A percentile compares a stretch with the other conserved stretches of the same genome.
These are phyloP conservation scores for Telenomus remus DNA, from an alignment of 1,140 invertebrate species.

Conservation along the genomic window DNA sequence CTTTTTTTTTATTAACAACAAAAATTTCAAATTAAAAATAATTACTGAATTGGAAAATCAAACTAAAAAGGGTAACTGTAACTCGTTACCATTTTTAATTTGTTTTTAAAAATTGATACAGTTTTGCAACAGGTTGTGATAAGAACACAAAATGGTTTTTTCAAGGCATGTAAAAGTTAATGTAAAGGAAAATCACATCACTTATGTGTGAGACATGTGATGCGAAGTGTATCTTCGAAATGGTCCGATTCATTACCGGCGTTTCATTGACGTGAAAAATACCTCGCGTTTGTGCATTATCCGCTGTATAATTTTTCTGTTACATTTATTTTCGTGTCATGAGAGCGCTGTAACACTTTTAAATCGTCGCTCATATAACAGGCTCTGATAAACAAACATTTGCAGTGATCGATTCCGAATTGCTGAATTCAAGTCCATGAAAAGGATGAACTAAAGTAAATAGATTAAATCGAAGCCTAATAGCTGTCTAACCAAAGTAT, in stretches of 20 bases:
- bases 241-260: conserved; percentile 39
- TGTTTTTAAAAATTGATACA: conserved; percentile 1
- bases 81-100: background rate
- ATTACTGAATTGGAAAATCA: too few species aligned
- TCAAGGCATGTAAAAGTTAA: conserved; percentile 14
- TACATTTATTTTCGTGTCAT: conserved; percentile 61
- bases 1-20: background rate
- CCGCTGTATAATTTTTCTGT: conserved; percentile 58
- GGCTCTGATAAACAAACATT: conserved; percentile 51
- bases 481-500: too few species aligned
- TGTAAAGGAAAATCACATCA: conserved; percentile 21
- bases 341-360: conserved; percentile 56
- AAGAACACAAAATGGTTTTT: background rate
- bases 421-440: too few species aligned
- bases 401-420: conserved; percentile 24
- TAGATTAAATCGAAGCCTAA: too few species aligned
- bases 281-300: conserved; percentile 52
- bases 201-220: conserved; percentile 22
- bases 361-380: conserved; percentile 32
- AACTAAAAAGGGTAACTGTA: too few species aligned
- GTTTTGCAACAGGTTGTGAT: background rate
- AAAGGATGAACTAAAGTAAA: too few species aligned
- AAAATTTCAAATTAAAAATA: background rate
- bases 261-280: conserved; percentile 56
- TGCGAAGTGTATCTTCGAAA: conserved; percentile 31